Conservation (phyloP, 1,140 invertebrate species). For the Solenopsis fugax region DNA sequence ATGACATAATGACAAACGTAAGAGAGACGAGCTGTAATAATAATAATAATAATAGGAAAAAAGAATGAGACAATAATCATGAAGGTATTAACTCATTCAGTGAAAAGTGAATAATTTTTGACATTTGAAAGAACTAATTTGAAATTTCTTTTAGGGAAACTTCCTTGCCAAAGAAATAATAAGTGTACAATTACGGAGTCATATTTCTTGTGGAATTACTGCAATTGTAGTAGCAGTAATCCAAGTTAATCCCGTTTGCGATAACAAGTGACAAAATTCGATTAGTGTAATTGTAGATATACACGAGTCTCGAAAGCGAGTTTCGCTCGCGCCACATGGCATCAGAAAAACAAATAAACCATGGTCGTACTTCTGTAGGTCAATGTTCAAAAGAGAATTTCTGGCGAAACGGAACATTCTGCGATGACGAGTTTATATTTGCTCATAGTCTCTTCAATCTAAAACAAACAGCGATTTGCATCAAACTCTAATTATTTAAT, state of each 20-base stretch:
- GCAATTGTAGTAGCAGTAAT: neutral
- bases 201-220: neutral
- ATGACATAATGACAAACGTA: neutral
- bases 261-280: neutral
- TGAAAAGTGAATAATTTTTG: neutral
- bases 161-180: neutral
- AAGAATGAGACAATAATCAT: neutral
- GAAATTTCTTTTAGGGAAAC: neutral
- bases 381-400: conserved; percentile 11
- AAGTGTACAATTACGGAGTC: neutral
- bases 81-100: neutral
- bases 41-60: neutral
- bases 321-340: neutral
- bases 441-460: conserved; percentile 1
- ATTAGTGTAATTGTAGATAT: neutral
- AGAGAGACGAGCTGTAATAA: neutral
- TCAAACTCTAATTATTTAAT: neutral
- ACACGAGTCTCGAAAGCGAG: neutral
- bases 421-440: neutral
- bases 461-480: neutral
- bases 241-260: conserved; percentile 5
- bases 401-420: neutral
- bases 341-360: conserved; percentile 4
- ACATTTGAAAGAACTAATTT: neutral
- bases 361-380: neutral